Evolutionary conservation across 92 coral and sea anemone genomes (phyloP), one percentile per base, ranked within the genome.

Genomic region (Chrysogorgia sp.): DNA sequence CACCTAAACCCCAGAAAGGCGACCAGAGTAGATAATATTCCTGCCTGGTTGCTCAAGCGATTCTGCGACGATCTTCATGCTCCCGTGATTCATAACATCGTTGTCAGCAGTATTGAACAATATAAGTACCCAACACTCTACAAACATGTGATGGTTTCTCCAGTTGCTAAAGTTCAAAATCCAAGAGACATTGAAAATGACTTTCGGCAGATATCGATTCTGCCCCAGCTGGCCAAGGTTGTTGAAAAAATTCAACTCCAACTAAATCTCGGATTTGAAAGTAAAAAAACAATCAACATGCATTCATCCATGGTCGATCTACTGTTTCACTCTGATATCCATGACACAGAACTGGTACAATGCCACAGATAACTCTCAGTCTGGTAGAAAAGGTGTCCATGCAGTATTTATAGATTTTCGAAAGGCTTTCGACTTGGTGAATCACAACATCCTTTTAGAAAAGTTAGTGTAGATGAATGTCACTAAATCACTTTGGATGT

Each of bases 281-380:
- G 50, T 60, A n/a, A 59, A 63, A 24, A 35, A 22, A 37, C 20
- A 76, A 76, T 76, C 71, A 76, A 63, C 70, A 76, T 76, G 81
- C 71, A 24, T 60, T 76, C 28, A 57, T 56, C 20, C 52, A 41
- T 2, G 55, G 56, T n/a, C 43, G 56, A 24, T 76, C 57, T 17
- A 76, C 81, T 10, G 67, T 58, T 58, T 43, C 10, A 57, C 71
- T 5, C 67, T 56, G 37, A 59, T 59, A 20, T 28, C 45, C 31
- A 40, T 75, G 52, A 56, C 70, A 7, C 72, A 60, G 48, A 76
- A 41, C 17, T 76, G 71, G 82, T 76, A 17, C 35, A 60, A 76
- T 8, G 55, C 43, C 31, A 76, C 71, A 12, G 71, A 61, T 29
- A 76, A 76, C 28, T 58, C 34, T 17, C 37, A 25, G 21, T 21